phyloP scores from a whole-genome alignment of 2,797 vertebrate genomes.

The Meriones psammophilus region DNA sequence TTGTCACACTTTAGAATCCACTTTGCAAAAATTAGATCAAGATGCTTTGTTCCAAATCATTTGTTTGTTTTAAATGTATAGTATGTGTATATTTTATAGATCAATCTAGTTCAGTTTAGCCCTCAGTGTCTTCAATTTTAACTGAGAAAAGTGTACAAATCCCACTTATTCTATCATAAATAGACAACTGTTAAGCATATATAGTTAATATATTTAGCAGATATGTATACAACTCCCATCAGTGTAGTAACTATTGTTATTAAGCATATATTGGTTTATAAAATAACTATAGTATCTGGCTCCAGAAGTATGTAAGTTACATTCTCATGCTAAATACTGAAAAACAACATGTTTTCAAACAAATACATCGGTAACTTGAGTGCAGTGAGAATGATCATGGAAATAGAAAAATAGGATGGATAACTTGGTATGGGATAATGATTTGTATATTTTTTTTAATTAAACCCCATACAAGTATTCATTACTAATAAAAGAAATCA shows the following conservation, averaged over 20 bases:
- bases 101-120: constrained; percentile 11
- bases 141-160: neutral
- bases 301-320: neutral
- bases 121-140: neutral
- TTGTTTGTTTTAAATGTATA: neutral
- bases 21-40: neutral
- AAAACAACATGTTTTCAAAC: neutral
- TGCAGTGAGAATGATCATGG: neutral
- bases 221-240: neutral
- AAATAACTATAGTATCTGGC: neutral
- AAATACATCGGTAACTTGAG: neutral
- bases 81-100: neutral
- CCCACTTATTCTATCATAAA: neutral
- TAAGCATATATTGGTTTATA: neutral
- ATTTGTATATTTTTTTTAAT: neutral
- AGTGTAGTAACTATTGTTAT: neutral
- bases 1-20: neutral
- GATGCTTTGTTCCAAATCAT: neutral
- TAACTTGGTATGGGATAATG: constrained; percentile 4
- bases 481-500: constrained; percentile 69
- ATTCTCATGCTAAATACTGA: constrained; percentile 3
- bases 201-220: neutral
- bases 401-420: constrained; percentile 23
- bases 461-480: neutral
- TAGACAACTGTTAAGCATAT: neutral